These are phyloP conservation scores for Fistularia tabacaria DNA, from an alignment of 2,797 vertebrate species.

Conservation along the genomic window DNA sequence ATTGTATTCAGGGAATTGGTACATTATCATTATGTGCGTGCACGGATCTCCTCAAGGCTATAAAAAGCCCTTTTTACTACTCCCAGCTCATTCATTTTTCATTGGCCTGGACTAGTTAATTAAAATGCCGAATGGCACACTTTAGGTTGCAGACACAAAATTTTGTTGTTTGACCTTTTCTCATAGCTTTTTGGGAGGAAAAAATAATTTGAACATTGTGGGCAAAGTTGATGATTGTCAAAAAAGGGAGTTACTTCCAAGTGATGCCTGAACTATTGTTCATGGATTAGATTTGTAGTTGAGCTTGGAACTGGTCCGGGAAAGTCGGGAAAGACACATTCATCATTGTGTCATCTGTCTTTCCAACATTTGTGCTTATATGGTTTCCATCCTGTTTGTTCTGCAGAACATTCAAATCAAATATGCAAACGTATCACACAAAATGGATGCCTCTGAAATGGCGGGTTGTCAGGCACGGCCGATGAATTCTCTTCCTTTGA, in stretches of 20 bases:
- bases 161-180: slow-evolving; percentile 72
- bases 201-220: slow-evolving; percentile 66
- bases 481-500: slow-evolving; percentile 11
- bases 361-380: slow-evolving; percentile 42
- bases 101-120: slow-evolving; percentile 60
- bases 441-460: slow-evolving; percentile 33
- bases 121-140: slow-evolving; percentile 74
- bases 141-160: slow-evolving; percentile 65
- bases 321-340: slow-evolving; percentile 20
- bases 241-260: slow-evolving; percentile 28
- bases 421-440: slow-evolving; percentile 37
- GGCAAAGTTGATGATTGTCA: slow-evolving; percentile 30
- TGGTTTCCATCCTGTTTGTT: slow-evolving; percentile 40
- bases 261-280: slow-evolving; percentile 25
- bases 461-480: slow-evolving; percentile 22
- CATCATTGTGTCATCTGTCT: slow-evolving; percentile 35
- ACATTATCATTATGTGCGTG: slow-evolving; percentile 58
- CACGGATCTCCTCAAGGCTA: slow-evolving; percentile 60
- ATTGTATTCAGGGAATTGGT: slow-evolving; percentile 43
- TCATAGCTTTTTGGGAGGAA: too few species aligned
- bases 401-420: slow-evolving; percentile 31
- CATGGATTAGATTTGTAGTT: slow-evolving; percentile 26
- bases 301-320: slow-evolving; percentile 28
- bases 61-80: slow-evolving; percentile 46
- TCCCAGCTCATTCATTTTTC: slow-evolving; percentile 62